Evolutionary conservation across 1,140 invertebrate species (phyloP).

Genomic region (Orius laevigatus): DNA sequence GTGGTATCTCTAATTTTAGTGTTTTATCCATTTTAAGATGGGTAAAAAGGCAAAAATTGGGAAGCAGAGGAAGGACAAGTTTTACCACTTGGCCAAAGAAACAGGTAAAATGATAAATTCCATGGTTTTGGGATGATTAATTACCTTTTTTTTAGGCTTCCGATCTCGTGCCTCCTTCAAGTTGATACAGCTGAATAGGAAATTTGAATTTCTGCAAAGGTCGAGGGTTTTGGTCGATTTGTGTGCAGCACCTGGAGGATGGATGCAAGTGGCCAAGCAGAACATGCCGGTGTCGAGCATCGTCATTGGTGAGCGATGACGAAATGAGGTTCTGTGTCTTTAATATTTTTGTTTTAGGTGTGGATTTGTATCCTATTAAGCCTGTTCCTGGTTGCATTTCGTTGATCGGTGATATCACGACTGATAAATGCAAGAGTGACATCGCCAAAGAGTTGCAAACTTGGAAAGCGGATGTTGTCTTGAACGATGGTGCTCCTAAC

Average conservation of each 20-base stretch:
- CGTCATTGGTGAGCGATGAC: constrained; percentile 47
- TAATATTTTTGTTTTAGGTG: constrained; percentile 36
- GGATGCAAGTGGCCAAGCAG: constrained; percentile 98
- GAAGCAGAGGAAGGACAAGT: constrained; percentile 96
- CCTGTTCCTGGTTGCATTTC: constrained; percentile 79
- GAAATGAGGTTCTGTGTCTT: too few relatives aligned
- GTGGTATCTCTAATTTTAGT: too few relatives aligned
- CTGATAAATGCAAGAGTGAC: constrained; percentile 67
- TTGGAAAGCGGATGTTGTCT: constrained; percentile 91
- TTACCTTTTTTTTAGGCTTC: constrained; percentile 46
- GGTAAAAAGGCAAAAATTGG: constrained; percentile 94
- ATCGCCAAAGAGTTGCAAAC: constrained; percentile 75
- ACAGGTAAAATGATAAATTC: constrained; percentile 51
- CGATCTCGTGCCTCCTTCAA: constrained; percentile 97
- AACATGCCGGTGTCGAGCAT: constrained; percentile 96
- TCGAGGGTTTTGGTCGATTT: constrained; percentile 93
- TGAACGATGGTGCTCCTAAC: constrained; percentile 98
- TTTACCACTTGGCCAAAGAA: constrained; percentile 97
- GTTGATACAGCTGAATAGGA: constrained; percentile 92
- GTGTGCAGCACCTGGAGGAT: constrained; percentile 97
- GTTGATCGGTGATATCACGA: constrained; percentile 90
- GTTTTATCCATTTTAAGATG: constrained; percentile 38
- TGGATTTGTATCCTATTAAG: constrained; percentile 94
- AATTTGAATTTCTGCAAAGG: constrained; percentile 93
- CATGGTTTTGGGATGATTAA: neutral